Base-by-base conservation (phyloP, 2,888 invertebrate genomes). In the Zaprionus lineosus region DNA sequence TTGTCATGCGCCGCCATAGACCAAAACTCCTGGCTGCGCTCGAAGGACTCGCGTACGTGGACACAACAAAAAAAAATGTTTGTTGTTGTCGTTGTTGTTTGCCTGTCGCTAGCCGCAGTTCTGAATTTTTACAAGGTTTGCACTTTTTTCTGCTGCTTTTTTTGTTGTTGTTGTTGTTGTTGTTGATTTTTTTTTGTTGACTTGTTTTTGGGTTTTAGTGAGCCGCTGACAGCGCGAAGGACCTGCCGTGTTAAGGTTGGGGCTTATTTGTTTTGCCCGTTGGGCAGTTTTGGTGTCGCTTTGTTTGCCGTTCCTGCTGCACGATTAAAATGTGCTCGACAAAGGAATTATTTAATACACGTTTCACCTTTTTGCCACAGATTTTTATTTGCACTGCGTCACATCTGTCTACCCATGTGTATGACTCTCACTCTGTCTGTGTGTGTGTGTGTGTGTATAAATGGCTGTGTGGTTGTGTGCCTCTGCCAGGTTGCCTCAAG, bases 261-360 rank as follows among this genome's bases (percentile, higher is more conserved):
- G 55, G 48, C n/a, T 11, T 43, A 19, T 36, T 48, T 59, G 53
- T 46, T 36, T 52, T 15, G 31, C 24, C 26, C 46, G 16, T 26
- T n/a, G n/a, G n/a, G n/a, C n/a, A n/a, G n/a, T n/a, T n/a, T n/a
- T n/a, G 47, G 16, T 46, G 60, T 55, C 59, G 63, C 53, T 67
- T 70, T 83, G 83, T 83, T 79, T 76, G 76, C 68, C 66, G 47
- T 65, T 83, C 67, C 74, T 73, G 68, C 73, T 67, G 81, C 81
- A 81, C 81, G 81, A 81, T 81, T 81, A 81, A 81, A 81, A 83
- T 81, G 81, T 81, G 84, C 81, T 84, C 84, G 74, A 81, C 81
- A 81, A 81, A 81, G 81, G 81, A 81, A 81, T 81, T 83, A 81
- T 81, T 81, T 81, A 81, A 81, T 83, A 74, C 81, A 81, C 81